Conservation (phyloP, 2,113 vertebrate genomes). For the Spea multiplicata region DNA sequence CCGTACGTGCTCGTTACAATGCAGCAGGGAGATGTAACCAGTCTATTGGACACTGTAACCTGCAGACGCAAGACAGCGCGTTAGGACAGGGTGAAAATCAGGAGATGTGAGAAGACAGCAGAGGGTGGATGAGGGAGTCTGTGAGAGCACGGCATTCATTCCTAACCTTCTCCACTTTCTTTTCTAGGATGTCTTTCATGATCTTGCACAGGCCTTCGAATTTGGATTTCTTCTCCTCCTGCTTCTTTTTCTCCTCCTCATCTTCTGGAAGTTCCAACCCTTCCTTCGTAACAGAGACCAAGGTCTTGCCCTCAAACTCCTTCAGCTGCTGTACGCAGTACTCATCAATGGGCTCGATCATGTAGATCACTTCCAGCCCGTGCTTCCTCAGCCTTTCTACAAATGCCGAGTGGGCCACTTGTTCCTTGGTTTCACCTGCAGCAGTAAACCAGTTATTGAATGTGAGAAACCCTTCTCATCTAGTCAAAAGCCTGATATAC, state of each 20-base stretch:
- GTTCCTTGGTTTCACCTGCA: slow-evolving; percentile 79
- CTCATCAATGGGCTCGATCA: slow-evolving; percentile 81
- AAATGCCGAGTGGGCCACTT: slow-evolving; percentile 78
- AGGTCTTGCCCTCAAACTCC: slow-evolving; percentile 78
- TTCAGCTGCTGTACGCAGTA: slow-evolving; percentile 82
- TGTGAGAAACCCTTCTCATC: too few relatives aligned
- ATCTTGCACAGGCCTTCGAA: slow-evolving; percentile 82
- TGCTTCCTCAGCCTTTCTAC: slow-evolving; percentile 79
- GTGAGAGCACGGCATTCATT: too few relatives aligned
- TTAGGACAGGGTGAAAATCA: background rate
- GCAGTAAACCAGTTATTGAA: too few relatives aligned
- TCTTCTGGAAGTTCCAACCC: slow-evolving; percentile 80
- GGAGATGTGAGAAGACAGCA: background rate
- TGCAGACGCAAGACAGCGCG: slow-evolving; percentile 38
- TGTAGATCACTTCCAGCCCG: slow-evolving; percentile 78
- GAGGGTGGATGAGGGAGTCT: background rate
- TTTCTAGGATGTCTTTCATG: slow-evolving; percentile 82
- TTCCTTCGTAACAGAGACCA: slow-evolving; percentile 80
- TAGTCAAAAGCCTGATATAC: too few relatives aligned
- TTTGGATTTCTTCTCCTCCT: slow-evolving; percentile 77
- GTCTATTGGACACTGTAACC: slow-evolving; percentile 76
- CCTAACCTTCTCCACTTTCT: slow-evolving; percentile 80
- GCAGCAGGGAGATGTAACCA: slow-evolving; percentile 75
- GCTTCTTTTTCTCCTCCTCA: slow-evolving; percentile 79
- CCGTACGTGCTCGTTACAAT: slow-evolving; percentile 74